These are phyloP conservation scores for Pygmarrhopalites habei DNA, from an alignment of 1,140 invertebrate species.

Conservation along the genomic window DNA sequence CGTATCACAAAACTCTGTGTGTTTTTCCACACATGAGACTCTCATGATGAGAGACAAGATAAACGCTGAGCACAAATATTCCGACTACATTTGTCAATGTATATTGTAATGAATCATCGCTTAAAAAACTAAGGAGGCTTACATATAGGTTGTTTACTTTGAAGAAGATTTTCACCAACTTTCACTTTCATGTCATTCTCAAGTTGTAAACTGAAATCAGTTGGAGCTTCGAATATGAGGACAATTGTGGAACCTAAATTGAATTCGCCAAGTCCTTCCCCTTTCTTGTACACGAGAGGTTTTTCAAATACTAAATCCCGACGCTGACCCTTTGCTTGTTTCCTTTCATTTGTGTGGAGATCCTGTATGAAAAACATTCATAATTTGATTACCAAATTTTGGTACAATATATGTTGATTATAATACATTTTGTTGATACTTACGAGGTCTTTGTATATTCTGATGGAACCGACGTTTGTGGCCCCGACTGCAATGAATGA, in stretches of 20 bases:
- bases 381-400: too few species aligned
- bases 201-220: constrained; percentile 61
- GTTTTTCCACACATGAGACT: too few species aligned
- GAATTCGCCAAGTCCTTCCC: constrained; percentile 91
- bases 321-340: constrained; percentile 41
- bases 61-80: too few species aligned
- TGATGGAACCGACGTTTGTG: constrained; percentile 96
- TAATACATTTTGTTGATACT: constrained; percentile 16
- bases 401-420: background rate
- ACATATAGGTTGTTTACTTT: too few species aligned
- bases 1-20: too few species aligned
- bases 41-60: too few species aligned
- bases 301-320: constrained; percentile 36
- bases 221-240: constrained; percentile 90
- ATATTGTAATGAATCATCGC: too few species aligned
- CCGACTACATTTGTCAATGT: too few species aligned
- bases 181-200: constrained; percentile 5
- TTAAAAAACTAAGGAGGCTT: too few species aligned
- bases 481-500: constrained; percentile 96
- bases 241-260: constrained; percentile 97
- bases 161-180: too few species aligned
- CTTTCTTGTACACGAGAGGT: constrained; percentile 55
- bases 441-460: constrained; percentile 78
- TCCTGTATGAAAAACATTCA: too few species aligned
- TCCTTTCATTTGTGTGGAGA: constrained; percentile 62